phyloP scores from a whole-genome alignment of 2,797 vertebrate genomes.

The Ptychobarbus kaznakovi region DNA sequence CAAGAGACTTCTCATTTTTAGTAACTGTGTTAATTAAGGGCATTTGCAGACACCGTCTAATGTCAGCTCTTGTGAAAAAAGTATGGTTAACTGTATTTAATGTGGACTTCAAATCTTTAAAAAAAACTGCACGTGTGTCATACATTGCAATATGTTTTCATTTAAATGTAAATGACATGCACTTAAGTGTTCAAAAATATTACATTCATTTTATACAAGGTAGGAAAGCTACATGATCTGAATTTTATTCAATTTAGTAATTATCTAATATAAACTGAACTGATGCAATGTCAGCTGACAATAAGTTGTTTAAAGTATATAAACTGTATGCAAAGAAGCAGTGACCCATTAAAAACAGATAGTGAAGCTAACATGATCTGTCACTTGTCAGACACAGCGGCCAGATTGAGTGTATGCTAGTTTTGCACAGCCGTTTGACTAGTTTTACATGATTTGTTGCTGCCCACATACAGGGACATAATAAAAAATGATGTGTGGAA shows the following conservation, averaged over 20 bases:
- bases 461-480: constrained; percentile 2
- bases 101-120: background rate
- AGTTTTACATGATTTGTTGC: background rate
- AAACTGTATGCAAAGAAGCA: background rate
- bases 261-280: background rate
- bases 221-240: background rate
- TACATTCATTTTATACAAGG: background rate
- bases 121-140: background rate
- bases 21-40: constrained; percentile 2
- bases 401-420: background rate
- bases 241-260: background rate
- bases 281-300: background rate
- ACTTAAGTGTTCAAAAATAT: background rate
- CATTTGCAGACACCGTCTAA: background rate
- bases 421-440: background rate
- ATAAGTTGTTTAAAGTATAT: background rate
- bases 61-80: background rate
- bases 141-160: background rate
- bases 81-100: background rate
- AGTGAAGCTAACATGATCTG: background rate
- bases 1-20: background rate
- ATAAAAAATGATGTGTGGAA: constrained; percentile 14
- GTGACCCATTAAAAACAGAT: background rate
- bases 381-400: background rate
- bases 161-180: background rate